These are phyloP conservation scores for Vollenhovia emeryi DNA, from an alignment of 1,140 invertebrate species.

Conservation along the genomic window DNA sequence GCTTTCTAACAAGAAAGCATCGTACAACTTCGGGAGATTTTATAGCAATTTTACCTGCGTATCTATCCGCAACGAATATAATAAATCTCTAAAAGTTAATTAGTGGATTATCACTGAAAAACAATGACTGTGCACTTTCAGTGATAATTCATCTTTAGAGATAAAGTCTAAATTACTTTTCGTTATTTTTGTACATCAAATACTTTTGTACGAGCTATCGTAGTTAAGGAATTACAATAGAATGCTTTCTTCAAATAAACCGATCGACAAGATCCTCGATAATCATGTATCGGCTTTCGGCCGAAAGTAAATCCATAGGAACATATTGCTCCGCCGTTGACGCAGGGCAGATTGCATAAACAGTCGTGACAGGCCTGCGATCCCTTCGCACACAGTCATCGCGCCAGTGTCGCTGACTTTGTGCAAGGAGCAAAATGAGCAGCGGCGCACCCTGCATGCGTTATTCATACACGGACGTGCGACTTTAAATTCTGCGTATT, in stretches of 20 bases:
- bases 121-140: too few species aligned
- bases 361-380: constrained; percentile 22
- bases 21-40: background rate
- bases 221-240: background rate
- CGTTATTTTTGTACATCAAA: background rate
- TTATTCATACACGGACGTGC: constrained; percentile 64
- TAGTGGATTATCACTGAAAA: too few species aligned
- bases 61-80: background rate
- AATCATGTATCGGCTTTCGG: background rate
- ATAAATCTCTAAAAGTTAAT: too few species aligned
- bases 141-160: too few species aligned
- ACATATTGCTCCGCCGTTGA: constrained; percentile 25
- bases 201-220: background rate
- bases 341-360: constrained; percentile 37
- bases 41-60: background rate
- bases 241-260: background rate
- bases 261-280: background rate
- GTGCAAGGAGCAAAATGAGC: constrained; percentile 44
- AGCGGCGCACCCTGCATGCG: constrained; percentile 28
- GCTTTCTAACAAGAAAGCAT: background rate
- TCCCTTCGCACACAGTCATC: constrained; percentile 27
- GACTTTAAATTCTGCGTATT: constrained; percentile 76
- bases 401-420: constrained; percentile 11
- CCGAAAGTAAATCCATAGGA: constrained; percentile 37
- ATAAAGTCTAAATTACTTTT: background rate